Base-by-base conservation (phyloP, 2,888 invertebrate genomes). In the Nebria brevicollis region DNA sequence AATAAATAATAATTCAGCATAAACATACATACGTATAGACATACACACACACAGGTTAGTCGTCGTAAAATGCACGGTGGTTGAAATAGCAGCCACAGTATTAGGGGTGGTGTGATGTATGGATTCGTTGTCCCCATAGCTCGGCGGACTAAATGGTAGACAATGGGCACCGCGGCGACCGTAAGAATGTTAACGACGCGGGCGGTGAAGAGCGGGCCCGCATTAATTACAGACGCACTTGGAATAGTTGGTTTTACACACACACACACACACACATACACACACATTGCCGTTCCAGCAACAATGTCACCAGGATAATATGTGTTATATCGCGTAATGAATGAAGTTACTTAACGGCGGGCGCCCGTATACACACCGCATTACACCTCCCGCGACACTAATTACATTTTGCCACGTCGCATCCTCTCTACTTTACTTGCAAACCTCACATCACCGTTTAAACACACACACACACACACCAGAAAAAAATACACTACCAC, bases 151-250 rank as follows among this genome's bases (percentile, higher is more conserved):
- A 70, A 70, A 70, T 70, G 70, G 70, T 70, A 70, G 25, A 34
- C 25, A 70, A 70, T 25, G 70, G 70, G 70, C 70, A 70, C 70
- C 70, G 70, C 70, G 70, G 20, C 70, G 70, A 70, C 70, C 70
- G 70, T 86, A 87, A 87, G 87, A 87, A 87, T 87, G 86, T 87
- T 87, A 87, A 87, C 87, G 87, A 87, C 87, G 86, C 82, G 72
- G 77, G 79, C 54, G 54, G 54, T 54, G 54, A 54, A 54, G 54
- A 54, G 54, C 75, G 73, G 86, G 85, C 86, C 86, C 86, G 86
- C 87, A 87, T 87, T 88, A 87, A 88, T 87, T 87, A 87, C 87
- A 85, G 83, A 86, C 86, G 87, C 87, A 87, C 86, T 87, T 85
- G 83, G 83, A 83, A 83, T 84, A 81, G 74, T 82, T 77, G 77